Evolutionary conservation across 2,113 vertebrate species (phyloP), one percentile per base, ranked within the genome.

Genomic region (Gallinago jamesoni): DNA sequence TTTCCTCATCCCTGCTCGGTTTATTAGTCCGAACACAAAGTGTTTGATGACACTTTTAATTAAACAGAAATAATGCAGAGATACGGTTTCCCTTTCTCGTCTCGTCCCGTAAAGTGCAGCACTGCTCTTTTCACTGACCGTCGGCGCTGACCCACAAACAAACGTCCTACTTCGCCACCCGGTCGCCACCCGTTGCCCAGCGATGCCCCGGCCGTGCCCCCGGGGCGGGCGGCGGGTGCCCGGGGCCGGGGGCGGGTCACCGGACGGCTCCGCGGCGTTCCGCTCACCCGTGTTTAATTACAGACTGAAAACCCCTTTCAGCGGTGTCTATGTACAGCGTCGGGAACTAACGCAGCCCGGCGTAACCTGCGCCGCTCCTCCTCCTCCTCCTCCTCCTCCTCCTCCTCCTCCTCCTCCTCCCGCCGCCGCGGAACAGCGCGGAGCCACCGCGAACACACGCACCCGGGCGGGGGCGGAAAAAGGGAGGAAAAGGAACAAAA

Each of bases 11-110:
- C 95, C 95, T 96, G 93, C 97, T 95, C 96, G 92, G 91, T 90
- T 96, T 97, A 96, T 97, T 96, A 94, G 96, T 96, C 94, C 91
- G 96, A 95, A 95, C 96, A 96, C 96, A 98, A 98, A 98, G 98
- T 98, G 98, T 98, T 98, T 97, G 97, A 97, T 97, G 98, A 98
- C 98, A 98, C 96, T 98, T 97, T 95, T 91, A 98, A 98, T 98
- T 98, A 98, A 97, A 98, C 84, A 93, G 84, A 95, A 97, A 98
- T 97, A 98, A 98, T 94, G 73, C 95, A 76, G 97, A 98, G 91
- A 93, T 74, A 94, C 60, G 89, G 97, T 96, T 93, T 92, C 95
- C 78, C 60, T 97, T 98, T 98, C 98, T 97, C 97, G 84, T 89
- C 59, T 90, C 86, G 93, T 96, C 97, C 98, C 96, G 98, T 97